Evolutionary conservation across 2,113 vertebrate genomes (phyloP).

Genomic region (Hylia prasina): DNA sequence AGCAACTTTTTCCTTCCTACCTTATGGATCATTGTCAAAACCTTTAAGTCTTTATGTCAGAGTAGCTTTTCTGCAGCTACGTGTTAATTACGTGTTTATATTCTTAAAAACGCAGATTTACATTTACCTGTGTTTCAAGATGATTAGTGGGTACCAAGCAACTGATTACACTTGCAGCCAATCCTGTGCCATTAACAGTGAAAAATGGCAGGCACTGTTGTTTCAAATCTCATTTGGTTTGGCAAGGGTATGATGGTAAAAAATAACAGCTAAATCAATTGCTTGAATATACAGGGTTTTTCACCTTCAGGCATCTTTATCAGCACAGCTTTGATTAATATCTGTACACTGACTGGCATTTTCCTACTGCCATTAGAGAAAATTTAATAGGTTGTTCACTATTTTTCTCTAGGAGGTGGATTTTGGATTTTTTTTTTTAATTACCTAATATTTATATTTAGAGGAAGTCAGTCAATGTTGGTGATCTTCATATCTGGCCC

Average conservation of each 20-base stretch:
- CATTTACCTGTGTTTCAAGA: constrained; percentile 52
- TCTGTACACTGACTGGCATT: constrained; percentile 21
- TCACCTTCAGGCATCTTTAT: constrained; percentile 54
- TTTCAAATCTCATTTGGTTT: constrained; percentile 65
- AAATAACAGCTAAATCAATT: constrained; percentile 32
- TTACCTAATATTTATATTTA: neutral
- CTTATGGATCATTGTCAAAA: neutral
- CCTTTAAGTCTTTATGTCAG: neutral
- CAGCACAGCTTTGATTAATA: constrained; percentile 42
- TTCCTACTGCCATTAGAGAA: neutral
- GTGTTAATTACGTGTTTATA: constrained; percentile 12
- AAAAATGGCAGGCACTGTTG: constrained; percentile 62
- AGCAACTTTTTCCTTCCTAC: neutral
- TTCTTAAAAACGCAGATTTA: constrained; percentile 50
- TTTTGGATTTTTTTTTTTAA: neutral
- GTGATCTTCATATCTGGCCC: neutral
- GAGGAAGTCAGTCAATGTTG: neutral
- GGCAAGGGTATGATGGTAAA: constrained; percentile 28
- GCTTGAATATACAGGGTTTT: constrained; percentile 37
- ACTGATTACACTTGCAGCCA: constrained; percentile 70
- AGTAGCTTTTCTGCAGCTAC: neutral
- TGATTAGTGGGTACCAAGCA: constrained; percentile 68
- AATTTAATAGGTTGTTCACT: neutral
- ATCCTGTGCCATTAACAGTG: constrained; percentile 66
- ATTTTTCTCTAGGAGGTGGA: neutral